A percentile compares a stretch with the other conserved stretches of the same genome.
These are phyloP conservation scores for Eciton burchellii DNA, from an alignment of 1,140 invertebrate genomes.

Conservation along the genomic window DNA sequence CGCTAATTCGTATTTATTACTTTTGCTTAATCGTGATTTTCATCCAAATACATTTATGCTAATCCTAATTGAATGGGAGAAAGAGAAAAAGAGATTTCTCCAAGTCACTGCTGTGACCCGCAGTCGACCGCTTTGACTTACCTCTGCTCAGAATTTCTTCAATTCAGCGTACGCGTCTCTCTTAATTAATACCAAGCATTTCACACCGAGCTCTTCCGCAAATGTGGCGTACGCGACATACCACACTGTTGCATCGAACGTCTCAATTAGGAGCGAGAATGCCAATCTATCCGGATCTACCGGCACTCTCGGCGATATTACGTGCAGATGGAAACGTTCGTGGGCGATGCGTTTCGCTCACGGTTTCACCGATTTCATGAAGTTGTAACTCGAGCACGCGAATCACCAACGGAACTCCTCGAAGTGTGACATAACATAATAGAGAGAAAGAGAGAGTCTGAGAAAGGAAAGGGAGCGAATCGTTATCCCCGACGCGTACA, in stretches of 20 bases:
- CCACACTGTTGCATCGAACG: background rate
- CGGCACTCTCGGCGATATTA: conserved; percentile 30
- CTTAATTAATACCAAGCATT: background rate
- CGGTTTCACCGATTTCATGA: conserved; percentile 34
- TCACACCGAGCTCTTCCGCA: background rate
- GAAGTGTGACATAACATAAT: conserved; percentile 37
- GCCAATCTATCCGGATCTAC: background rate
- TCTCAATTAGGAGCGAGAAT: conserved; percentile 10
- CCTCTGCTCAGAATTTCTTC: background rate
- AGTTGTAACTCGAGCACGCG: conserved; percentile 38
- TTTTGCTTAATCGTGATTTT: background rate
- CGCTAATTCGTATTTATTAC: background rate
- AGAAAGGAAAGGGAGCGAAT: conserved; percentile 27
- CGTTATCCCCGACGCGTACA: conserved; percentile 44
- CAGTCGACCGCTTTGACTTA: too few species aligned
- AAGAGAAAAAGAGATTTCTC: too few species aligned
- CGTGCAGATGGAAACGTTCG: conserved; percentile 5
- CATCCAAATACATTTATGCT: background rate
- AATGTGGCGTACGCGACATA: background rate
- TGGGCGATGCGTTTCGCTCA: conserved; percentile 2
- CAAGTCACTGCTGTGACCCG: too few species aligned
- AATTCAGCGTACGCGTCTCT: background rate
- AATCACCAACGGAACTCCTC: background rate
- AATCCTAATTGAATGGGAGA: too few species aligned
- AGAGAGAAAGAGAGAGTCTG: conserved; percentile 11